These are phyloP conservation scores for Eucera pruinosa DNA, from an alignment of 2,888 invertebrate species.

Conservation along the genomic window DNA sequence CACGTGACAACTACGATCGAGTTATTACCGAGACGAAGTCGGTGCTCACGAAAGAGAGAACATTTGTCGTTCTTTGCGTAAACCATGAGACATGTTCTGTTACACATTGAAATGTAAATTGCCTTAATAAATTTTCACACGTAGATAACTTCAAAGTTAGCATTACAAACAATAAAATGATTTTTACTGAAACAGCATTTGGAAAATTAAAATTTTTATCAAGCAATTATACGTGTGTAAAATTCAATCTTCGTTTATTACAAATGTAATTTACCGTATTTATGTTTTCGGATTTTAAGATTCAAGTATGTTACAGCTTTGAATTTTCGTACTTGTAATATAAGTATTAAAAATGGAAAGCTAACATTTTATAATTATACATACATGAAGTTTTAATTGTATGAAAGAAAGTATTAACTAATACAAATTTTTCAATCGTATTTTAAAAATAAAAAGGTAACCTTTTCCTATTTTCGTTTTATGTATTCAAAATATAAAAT, in stretches of 20 bases:
- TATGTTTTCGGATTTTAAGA: no score
- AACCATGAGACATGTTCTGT: constrained; percentile 39
- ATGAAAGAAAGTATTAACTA: no score
- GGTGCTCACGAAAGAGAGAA: constrained; percentile 36
- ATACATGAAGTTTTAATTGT: no score
- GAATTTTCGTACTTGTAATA: not conserved
- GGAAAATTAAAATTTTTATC: not conserved
- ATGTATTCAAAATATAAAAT: no score
- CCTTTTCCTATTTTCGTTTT: no score
- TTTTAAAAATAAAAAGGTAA: no score
- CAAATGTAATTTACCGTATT: not conserved
- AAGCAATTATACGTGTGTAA: not conserved
- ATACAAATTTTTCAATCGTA: no score
- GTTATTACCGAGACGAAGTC: constrained; percentile 68
- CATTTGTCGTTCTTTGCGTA: constrained; percentile 57
- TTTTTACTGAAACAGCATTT: no score
- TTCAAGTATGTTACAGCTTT: no score
- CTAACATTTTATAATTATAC: not conserved
- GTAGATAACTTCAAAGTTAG: no score
- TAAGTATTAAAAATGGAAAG: not conserved
- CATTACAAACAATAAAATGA: no score
- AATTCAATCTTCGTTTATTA: not conserved
- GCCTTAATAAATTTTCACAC: no score
- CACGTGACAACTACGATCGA: constrained; percentile 74
- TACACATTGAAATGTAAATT: constrained; percentile 21